Base-by-base conservation (phyloP, 2,113 vertebrate species). In the Saccopteryx leptura region DNA sequence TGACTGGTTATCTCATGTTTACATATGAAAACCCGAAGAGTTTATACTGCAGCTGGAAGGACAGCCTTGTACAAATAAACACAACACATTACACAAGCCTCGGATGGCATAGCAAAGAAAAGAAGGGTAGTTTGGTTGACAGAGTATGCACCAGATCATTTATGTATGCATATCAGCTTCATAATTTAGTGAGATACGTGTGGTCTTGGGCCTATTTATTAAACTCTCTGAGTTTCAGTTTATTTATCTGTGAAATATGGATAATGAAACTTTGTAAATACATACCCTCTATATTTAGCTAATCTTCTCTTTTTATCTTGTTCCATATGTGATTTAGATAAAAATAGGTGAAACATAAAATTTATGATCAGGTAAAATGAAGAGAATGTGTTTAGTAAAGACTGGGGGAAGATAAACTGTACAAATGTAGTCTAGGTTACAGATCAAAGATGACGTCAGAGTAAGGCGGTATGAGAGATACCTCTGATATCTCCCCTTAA, bases 251-350 rank as follows among this genome's bases (percentile, higher is more conserved):
- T 12, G 65, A 79, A 60, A 75, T 76, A 76, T n/a, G 33, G 4
- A 54, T 56, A 78, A 75, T 63, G 46, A 60, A 82, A 68, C 10
- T 89, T 93, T 66, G 10, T 48, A 58, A 2, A 23, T 60, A 63
- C 2, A 83, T 1, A 88, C 26, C 26, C 50, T 75, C 56, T 85
- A 12, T 78, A 61, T 87, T 93, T 94, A 96, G 63, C 15, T 74
- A 58, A 14, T 31, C 46, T 83, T 58, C 5, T 93, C 58, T 95
- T 96, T 94, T 91, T 50, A 39, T 3, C 6, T 71, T 78, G 52
- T 66, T 75, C 61, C 31, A 50, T 52, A 84, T 56, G 79, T 66
- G 26, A 85, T 89, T 89, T 91, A 58, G 91, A 72, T 90, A 28
- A 89, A 90, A 78, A 89, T 31, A 66, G 3, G 33, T 52, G 78